phyloP scores from a whole-genome alignment of 2,888 invertebrate genomes.

The Cylindroiulus punctatus region DNA sequence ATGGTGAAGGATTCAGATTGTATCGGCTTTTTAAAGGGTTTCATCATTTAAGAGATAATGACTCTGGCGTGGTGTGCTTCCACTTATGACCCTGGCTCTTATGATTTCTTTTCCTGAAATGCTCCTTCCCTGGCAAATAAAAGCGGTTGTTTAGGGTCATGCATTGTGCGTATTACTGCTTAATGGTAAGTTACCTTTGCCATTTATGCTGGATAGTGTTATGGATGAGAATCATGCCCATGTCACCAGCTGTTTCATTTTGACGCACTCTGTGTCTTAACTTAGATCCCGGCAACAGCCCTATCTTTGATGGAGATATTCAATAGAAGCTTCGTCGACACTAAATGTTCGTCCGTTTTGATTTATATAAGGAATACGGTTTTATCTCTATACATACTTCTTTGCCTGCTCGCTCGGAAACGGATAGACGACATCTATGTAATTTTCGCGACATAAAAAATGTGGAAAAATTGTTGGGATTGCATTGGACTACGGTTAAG shows the following conservation, averaged over 20 bases:
- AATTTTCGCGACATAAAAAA: not conserved
- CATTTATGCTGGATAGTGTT: not conserved
- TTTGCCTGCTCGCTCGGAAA: not conserved
- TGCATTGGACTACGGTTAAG: not conserved
- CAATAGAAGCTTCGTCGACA: not conserved
- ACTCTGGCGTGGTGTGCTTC: not conserved
- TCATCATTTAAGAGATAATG: not conserved
- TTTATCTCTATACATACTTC: not conserved
- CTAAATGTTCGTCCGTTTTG: slow-evolving; percentile 27
- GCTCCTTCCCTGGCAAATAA: not conserved
- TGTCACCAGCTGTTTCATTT: slow-evolving; percentile 32
- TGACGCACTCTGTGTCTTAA: slow-evolving; percentile 1
- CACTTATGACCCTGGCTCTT: not conserved
- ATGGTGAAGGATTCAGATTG: not conserved
- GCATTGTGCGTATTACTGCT: not conserved
- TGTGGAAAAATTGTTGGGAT: not conserved
- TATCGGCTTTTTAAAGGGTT: not conserved
- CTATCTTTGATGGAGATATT: not conserved
- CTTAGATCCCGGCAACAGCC: not conserved
- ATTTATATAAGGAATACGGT: not conserved
- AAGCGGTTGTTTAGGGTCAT: not conserved
- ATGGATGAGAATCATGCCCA: not conserved
- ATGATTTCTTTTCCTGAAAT: not conserved
- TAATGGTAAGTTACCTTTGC: slow-evolving; percentile 21
- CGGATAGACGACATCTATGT: not conserved